These are phyloP conservation scores for Epicampocera succincta DNA, from an alignment of 2,888 invertebrate species.

Conservation along the genomic window DNA sequence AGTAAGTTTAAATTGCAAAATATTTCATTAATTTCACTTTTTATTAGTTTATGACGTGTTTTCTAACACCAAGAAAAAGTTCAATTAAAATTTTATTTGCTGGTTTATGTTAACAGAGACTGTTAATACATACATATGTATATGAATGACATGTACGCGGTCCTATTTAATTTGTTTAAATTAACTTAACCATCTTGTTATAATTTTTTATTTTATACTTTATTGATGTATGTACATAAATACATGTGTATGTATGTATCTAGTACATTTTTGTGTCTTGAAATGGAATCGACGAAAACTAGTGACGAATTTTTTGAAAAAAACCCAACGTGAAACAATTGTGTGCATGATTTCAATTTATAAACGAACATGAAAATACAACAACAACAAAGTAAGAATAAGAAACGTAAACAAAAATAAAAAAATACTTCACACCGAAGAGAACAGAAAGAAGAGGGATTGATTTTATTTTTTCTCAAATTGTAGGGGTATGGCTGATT, in stretches of 20 bases:
- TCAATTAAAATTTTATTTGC: slow-evolving; percentile 40
- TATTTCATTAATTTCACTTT: slow-evolving; percentile 33
- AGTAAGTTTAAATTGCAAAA: background rate
- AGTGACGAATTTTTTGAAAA: slow-evolving; percentile 1
- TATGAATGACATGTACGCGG: background rate
- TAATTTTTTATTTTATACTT: slow-evolving; percentile 32
- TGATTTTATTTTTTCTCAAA: slow-evolving; percentile 19
- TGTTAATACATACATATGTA: slow-evolving; percentile 11
- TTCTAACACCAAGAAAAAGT: slow-evolving; percentile 22
- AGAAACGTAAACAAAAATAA: slow-evolving; percentile 58
- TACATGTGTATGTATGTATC: slow-evolving; percentile 9
- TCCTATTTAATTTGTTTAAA: slow-evolving; percentile 46
- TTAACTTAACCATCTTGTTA: slow-evolving; percentile 48
- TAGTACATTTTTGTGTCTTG: slow-evolving; percentile 23
- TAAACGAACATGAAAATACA: slow-evolving; percentile 35
- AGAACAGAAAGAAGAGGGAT: slow-evolving; percentile 36
- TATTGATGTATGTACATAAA: slow-evolving; percentile 13
- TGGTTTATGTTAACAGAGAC: slow-evolving; percentile 29
- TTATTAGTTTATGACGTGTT: slow-evolving; percentile 23
- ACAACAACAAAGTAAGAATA: slow-evolving; percentile 44
- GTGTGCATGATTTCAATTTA: slow-evolving; percentile 33
- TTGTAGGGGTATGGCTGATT: slow-evolving; percentile 7
- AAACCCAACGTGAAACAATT: slow-evolving; percentile 21
- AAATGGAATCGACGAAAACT: slow-evolving; percentile 40
- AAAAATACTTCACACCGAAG: slow-evolving; percentile 32